Evolutionary conservation across 2,797 vertebrate species (phyloP).

Genomic region (Acanthis flammea): DNA sequence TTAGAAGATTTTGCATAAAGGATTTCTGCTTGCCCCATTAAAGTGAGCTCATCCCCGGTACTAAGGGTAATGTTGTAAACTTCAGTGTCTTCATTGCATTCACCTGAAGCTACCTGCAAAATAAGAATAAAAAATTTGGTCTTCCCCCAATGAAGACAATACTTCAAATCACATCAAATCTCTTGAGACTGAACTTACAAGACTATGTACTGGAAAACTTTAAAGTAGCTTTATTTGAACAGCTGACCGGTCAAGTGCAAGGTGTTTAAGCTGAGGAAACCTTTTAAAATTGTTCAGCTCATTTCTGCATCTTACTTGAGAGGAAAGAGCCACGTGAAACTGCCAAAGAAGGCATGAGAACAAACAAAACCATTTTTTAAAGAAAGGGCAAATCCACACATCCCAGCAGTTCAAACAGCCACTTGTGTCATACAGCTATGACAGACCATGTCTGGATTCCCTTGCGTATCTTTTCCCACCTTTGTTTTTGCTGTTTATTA

Average conservation of each 20-base stretch:
- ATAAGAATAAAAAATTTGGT: not conserved
- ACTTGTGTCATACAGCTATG: not conserved
- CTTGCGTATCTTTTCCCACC: not conserved
- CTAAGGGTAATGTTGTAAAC: constrained; percentile 96
- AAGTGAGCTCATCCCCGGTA: constrained; percentile 94
- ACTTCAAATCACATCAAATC: not conserved
- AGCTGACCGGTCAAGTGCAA: not conserved
- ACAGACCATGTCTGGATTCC: not conserved
- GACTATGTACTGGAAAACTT: not conserved
- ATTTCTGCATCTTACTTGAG: not conserved
- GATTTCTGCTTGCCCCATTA: constrained; percentile 99
- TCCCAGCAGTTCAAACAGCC: not conserved
- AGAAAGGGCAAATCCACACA: not conserved
- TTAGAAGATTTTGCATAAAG: constrained; percentile 94
- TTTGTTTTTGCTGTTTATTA: not conserved
- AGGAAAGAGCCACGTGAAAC: not conserved
- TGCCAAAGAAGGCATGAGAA: not conserved
- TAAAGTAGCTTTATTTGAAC: not conserved
- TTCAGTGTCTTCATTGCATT: constrained; percentile 97
- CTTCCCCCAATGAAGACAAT: not conserved
- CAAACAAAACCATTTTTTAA: not conserved
- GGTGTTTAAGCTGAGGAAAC: not conserved
- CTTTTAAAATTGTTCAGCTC: not conserved
- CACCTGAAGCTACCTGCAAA: constrained; percentile 93
- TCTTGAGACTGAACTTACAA: not conserved